A percentile compares a stretch with the other conserved stretches of the same genome.
These are phyloP conservation scores for Brachymystax lenok DNA, from an alignment of 2,797 vertebrate genomes.

Conservation along the genomic window DNA sequence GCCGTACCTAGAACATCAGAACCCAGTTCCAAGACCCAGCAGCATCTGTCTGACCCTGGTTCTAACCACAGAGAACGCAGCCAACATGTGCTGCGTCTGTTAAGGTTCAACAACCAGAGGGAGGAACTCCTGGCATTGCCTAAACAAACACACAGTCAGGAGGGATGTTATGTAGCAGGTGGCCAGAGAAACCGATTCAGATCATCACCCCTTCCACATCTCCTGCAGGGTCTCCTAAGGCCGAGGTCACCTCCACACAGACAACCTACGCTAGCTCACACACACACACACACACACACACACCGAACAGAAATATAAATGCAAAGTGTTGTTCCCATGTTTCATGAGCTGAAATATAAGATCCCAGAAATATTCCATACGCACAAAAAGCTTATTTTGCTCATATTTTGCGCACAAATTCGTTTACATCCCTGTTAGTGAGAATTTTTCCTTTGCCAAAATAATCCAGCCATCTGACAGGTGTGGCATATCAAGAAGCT, in stretches of 20 bases:
- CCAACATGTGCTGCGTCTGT: slow-evolving; percentile 21
- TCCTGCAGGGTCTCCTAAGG: slow-evolving; percentile 78
- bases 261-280: slow-evolving; percentile 72
- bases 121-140: slow-evolving; percentile 64
- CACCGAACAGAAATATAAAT: not conserved
- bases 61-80: not conserved
- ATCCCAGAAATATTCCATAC: too few species aligned
- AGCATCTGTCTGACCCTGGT: slow-evolving; percentile 38
- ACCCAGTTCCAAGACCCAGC: not conserved
- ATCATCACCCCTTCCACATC: slow-evolving; percentile 63
- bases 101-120: slow-evolving; percentile 66
- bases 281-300: slow-evolving; percentile 7
- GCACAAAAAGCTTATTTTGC: too few species aligned
- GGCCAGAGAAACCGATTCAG: slow-evolving; percentile 77
- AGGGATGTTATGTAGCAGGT: slow-evolving; percentile 78
- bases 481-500: too few species aligned
- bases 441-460: too few species aligned
- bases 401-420: too few species aligned
- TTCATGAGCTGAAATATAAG: too few species aligned
- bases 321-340: too few species aligned
- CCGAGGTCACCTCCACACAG: slow-evolving; percentile 76
- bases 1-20: not conserved
- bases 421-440: too few species aligned
- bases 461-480: too few species aligned
- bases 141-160: slow-evolving; percentile 81